Conservation (phyloP, 2,888 invertebrate species). For the Camponotus fellah region DNA sequence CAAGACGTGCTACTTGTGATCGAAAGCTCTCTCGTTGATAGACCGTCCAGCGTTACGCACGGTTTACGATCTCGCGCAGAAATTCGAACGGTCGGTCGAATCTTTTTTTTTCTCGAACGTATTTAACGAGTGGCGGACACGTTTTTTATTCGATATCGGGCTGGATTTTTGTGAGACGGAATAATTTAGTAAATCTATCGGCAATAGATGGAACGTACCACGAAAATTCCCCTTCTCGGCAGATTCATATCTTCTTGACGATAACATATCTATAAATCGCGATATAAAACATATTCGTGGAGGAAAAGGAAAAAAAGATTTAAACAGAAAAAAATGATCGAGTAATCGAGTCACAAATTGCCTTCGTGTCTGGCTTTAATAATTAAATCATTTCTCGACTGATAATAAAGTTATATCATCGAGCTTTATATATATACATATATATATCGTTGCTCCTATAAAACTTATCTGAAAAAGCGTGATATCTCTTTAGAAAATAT, state of each 20-base stretch:
- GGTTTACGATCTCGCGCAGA: conserved; percentile 23
- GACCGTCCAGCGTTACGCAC: conserved; percentile 32
- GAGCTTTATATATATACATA: conserved; percentile 18
- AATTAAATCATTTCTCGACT: conserved; percentile 49
- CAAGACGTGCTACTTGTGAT: conserved; percentile 86
- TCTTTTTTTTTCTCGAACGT: conserved; percentile 15
- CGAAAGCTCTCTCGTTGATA: conserved; percentile 32
- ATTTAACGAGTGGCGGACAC: conserved; percentile 18
- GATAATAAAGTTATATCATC: conserved; percentile 46
- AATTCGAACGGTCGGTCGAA: conserved; percentile 2
- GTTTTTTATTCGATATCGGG: conserved; percentile 14
- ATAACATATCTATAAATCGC: conserved; percentile 39
- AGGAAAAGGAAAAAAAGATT: neutral
- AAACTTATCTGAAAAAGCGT: conserved; percentile 35
- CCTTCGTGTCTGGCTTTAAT: conserved; percentile 48
- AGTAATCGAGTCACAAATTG: conserved; percentile 40
- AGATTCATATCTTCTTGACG: conserved; percentile 35
- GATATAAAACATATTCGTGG: neutral
- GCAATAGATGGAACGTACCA: neutral
- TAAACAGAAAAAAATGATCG: conserved; percentile 22
- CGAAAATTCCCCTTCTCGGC: conserved; percentile 16
- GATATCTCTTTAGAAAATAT: conserved; percentile 25
- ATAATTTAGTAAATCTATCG: neutral
- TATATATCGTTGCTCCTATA: conserved; percentile 14
- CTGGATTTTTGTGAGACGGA: neutral